Conservation (phyloP, 2,888 invertebrate genomes). For the Leucophenga montana region DNA sequence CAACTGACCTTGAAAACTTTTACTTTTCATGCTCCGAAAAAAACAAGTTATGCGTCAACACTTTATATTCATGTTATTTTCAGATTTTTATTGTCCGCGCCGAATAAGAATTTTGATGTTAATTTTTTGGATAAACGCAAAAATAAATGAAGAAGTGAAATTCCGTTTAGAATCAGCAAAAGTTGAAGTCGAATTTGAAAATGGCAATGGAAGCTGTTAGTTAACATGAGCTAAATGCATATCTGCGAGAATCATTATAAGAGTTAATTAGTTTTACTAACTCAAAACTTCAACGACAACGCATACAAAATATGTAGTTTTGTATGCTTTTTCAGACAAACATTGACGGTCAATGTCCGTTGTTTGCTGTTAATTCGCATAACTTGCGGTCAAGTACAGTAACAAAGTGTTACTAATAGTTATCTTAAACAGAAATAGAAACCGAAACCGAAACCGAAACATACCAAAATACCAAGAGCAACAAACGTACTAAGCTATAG, state of each 20-base stretch:
- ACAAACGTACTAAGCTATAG: constrained; percentile 4
- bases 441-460: neutral
- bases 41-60: constrained; percentile 21
- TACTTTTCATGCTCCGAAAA: constrained; percentile 14
- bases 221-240: no score
- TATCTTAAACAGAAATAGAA: neutral
- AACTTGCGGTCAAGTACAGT: constrained; percentile 44
- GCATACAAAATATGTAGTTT: neutral
- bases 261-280: neutral
- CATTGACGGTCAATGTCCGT: constrained; percentile 45
- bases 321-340: neutral
- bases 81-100: neutral
- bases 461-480: neutral
- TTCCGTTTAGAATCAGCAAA: neutral
- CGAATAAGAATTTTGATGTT: neutral
- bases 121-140: neutral
- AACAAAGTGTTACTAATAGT: constrained; percentile 25
- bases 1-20: constrained; percentile 24
- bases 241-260: neutral
- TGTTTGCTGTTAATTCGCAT: constrained; percentile 34
- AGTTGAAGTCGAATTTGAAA: neutral
- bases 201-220: no score
- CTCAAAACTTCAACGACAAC: neutral
- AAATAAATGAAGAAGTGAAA: neutral
- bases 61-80: neutral